Evolutionary conservation across 2,797 vertebrate genomes (phyloP).

Genomic region (Peromyscus aztecus): DNA sequence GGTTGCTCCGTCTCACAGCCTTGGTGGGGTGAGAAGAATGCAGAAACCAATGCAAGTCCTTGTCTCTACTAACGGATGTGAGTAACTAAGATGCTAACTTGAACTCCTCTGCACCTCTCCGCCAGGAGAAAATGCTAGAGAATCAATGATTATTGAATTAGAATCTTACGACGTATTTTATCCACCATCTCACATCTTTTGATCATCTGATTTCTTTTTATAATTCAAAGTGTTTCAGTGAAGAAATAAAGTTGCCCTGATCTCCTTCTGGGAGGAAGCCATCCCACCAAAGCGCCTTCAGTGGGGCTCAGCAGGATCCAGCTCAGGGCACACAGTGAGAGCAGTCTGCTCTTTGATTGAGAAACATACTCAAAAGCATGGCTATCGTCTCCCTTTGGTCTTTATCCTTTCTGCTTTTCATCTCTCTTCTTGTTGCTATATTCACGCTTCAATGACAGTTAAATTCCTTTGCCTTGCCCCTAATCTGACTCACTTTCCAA

Average conservation of each 20-base stretch:
- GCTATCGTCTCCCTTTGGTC: slow-evolving; percentile 44
- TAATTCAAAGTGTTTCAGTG: slow-evolving; percentile 72
- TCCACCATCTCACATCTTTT: slow-evolving; percentile 63
- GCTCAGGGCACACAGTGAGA: neutral
- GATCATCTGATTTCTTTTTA: slow-evolving; percentile 76
- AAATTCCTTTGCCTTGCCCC: slow-evolving; percentile 47
- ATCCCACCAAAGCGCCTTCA: slow-evolving; percentile 21
- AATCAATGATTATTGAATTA: slow-evolving; percentile 75
- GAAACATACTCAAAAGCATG: slow-evolving; percentile 56
- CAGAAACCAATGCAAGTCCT: neutral
- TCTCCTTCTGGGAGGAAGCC: slow-evolving; percentile 67
- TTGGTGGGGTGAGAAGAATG: neutral
- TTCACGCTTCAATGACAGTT: slow-evolving; percentile 65
- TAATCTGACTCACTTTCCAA: slow-evolving; percentile 66
- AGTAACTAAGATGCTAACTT: neutral
- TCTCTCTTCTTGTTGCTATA: slow-evolving; percentile 45
- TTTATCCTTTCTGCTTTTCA: slow-evolving; percentile 69
- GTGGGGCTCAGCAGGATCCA: neutral
- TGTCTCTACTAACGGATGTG: neutral
- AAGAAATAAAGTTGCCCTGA: slow-evolving; percentile 58
- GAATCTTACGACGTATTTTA: slow-evolving; percentile 63
- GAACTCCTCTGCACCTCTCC: slow-evolving; percentile 37
- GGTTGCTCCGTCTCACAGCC: neutral
- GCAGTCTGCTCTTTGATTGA: slow-evolving; percentile 67
- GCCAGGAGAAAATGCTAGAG: slow-evolving; percentile 2